These are phyloP conservation scores for Mus minutoides DNA, from an alignment of 2,797 vertebrate genomes.

Conservation along the genomic window DNA sequence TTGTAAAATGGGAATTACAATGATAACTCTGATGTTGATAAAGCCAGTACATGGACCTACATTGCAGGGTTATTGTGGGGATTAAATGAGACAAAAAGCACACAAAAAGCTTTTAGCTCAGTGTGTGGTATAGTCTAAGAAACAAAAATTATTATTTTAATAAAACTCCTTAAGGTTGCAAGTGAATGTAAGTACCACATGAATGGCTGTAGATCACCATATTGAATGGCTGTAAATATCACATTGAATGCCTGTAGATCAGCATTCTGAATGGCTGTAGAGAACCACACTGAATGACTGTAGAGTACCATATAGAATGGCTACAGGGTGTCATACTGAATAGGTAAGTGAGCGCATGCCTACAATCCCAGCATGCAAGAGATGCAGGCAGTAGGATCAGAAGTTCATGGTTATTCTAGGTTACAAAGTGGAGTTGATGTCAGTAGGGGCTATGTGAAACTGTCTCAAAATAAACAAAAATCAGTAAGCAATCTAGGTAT, in stretches of 20 bases:
- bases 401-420: not conserved
- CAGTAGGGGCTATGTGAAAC: not conserved
- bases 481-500: not conserved
- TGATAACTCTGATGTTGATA: not conserved
- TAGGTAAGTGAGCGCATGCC: not conserved
- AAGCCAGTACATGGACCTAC: not conserved
- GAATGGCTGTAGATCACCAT: not conserved
- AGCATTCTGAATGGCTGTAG: too few species aligned
- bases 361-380: not conserved
- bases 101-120: constrained; percentile 35
- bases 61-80: not conserved
- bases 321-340: not conserved
- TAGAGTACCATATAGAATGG: not conserved
- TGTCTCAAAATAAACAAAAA: not conserved
- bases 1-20: constrained; percentile 51
- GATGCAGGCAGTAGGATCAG: not conserved
- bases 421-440: too few species aligned
- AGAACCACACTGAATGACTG: not conserved
- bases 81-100: constrained; percentile 48
- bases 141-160: constrained; percentile 42
- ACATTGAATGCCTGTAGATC: not conserved
- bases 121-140: not conserved
- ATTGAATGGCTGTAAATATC: not conserved
- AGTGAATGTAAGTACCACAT: not conserved
- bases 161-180: constrained; percentile 41